Evolutionary conservation across 2,113 vertebrate species (phyloP).

Genomic region (Pangasianodon gigas): DNA sequence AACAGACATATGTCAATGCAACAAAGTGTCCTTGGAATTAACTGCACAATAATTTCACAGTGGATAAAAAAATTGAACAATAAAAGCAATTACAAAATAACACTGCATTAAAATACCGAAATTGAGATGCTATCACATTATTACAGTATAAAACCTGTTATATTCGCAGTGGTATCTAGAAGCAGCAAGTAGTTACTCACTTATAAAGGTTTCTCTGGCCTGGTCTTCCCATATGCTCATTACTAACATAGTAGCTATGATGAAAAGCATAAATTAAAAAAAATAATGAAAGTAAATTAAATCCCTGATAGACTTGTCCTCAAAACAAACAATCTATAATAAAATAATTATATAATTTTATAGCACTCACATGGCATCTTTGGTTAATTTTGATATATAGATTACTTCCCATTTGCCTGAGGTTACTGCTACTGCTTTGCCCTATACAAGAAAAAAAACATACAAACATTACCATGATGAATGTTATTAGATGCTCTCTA

Average conservation of each 20-base stretch:
- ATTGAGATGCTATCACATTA: background rate
- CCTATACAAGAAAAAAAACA: slow-evolving; percentile 68
- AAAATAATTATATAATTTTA: slow-evolving; percentile 14
- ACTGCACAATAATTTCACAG: background rate
- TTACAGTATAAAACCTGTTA: background rate
- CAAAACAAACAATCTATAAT: background rate
- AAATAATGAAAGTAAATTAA: background rate
- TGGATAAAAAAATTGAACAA: background rate
- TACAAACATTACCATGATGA: background rate
- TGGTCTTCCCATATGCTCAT: slow-evolving; percentile 78
- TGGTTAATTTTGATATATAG: slow-evolving; percentile 89
- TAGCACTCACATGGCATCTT: slow-evolving; percentile 84
- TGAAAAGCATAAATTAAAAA: slow-evolving; percentile 25
- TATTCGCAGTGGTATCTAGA: background rate
- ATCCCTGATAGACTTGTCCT: background rate
- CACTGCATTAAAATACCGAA: background rate
- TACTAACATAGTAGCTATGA: slow-evolving; percentile 92
- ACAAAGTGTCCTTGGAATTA: no score
- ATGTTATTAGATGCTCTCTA: slow-evolving; percentile 6
- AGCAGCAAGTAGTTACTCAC: slow-evolving; percentile 71
- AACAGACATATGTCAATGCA: slow-evolving; percentile 1
- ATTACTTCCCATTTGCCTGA: slow-evolving; percentile 95
- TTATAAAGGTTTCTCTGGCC: slow-evolving; percentile 91
- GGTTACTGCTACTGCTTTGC: slow-evolving; percentile 83
- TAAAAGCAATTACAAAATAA: background rate